These are phyloP conservation scores for Echinarachnius parma DNA, from an alignment of 53 echinoderm and acorn worm species.

Conservation along the genomic window DNA sequence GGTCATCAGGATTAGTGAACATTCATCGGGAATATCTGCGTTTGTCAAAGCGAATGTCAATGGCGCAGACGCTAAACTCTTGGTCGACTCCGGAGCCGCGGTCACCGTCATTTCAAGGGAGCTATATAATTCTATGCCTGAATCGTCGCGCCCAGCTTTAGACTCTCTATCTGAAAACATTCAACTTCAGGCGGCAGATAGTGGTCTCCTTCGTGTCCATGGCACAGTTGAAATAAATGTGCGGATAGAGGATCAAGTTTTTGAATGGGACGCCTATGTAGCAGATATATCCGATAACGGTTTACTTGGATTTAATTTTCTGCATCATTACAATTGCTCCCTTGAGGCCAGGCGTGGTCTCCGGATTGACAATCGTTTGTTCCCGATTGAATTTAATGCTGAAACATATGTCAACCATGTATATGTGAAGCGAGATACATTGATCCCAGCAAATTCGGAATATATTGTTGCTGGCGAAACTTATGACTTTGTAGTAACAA, in stretches of 20 bases:
- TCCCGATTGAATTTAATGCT: constrained; percentile 23
- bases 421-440: constrained; percentile 8
- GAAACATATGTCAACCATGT: no score
- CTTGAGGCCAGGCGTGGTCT: constrained; percentile 31
- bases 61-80: no score
- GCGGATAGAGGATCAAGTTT: constrained; percentile 3
- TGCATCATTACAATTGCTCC: constrained; percentile 24
- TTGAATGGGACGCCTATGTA: constrained; percentile 14
- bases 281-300: constrained; percentile 31
- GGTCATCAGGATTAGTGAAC: constrained; percentile 10
- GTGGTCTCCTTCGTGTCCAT: constrained; percentile 12
- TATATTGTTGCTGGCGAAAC: constrained; percentile 21
- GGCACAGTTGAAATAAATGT: constrained; percentile 15
- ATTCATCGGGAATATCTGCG: background rate
- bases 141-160: constrained; percentile 16
- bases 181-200: constrained; percentile 23
- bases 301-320: constrained; percentile 23
- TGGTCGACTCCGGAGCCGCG: constrained; percentile 37
- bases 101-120: constrained; percentile 21
- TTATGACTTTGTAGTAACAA: background rate
- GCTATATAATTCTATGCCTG: background rate
- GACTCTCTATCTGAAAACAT: background rate
- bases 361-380: constrained; percentile 5
- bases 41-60: background rate
- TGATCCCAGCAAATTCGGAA: constrained; percentile 27